Percentiles rank a stretch among this genome's conserved stretches.
Evolutionary conservation across 2,113 vertebrate species (phyloP).

Genomic region (Chloropsis cyanopogon): DNA sequence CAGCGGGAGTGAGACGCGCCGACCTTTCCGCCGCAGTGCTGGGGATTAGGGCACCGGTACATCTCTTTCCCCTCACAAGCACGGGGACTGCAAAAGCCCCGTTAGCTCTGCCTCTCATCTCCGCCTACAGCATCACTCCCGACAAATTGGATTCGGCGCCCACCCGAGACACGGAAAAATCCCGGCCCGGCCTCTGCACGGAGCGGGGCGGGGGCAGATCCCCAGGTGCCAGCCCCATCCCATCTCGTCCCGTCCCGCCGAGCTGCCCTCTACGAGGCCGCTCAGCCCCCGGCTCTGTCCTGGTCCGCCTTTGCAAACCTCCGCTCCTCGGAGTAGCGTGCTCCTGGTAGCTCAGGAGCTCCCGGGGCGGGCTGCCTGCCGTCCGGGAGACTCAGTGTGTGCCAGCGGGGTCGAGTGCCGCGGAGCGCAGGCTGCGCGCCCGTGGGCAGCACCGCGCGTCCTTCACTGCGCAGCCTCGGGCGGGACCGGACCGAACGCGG

Average conservation of each 20-base stretch:
- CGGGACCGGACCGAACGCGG: not conserved
- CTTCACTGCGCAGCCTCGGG: not conserved
- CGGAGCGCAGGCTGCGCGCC: not conserved
- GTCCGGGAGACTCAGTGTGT: not conserved
- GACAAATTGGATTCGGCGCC: conserved; percentile 44
- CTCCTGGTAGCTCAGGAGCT: not conserved
- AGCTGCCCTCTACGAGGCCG: not conserved
- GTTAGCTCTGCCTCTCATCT: conserved; percentile 51
- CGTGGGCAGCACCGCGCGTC: not conserved
- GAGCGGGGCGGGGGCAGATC: not conserved
- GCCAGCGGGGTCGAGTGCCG: not conserved
- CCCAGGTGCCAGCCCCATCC: not conserved
- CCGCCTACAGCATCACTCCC: conserved; percentile 48
- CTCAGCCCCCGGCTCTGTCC: not conserved
- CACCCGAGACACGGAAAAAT: not conserved
- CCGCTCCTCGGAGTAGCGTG: not conserved
- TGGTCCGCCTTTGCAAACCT: not conserved
- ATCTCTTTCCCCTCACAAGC: not conserved
- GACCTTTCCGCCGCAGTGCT: not conserved
- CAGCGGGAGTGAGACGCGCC: not conserved
- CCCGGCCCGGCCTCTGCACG: not conserved
- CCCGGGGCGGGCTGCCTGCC: not conserved
- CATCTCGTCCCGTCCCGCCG: not conserved
- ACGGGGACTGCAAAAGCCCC: not conserved
- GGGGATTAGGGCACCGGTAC: not conserved